Evolutionary conservation across 1,140 invertebrate species (phyloP).

Genomic region (Hylaeus volcanicus): DNA sequence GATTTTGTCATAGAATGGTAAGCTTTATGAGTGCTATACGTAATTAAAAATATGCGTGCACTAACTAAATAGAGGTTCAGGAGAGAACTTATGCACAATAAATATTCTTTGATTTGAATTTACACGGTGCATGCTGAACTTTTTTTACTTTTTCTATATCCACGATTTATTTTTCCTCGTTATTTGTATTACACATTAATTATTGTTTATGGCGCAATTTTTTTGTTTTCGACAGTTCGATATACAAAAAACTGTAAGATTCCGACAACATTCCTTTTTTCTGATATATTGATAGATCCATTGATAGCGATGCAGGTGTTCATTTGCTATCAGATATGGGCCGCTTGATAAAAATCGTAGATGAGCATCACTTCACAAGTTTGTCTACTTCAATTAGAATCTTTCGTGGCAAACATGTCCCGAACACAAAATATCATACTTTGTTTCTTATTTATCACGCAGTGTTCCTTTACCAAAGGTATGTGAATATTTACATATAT

Average conservation of each 20-base stretch:
- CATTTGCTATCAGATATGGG: constrained; percentile 40
- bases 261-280: not conserved
- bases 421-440: not conserved
- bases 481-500: not conserved
- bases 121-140: too few species aligned
- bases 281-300: constrained; percentile 11
- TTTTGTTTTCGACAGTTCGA: not conserved
- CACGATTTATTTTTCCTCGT: too few species aligned
- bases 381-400: not conserved
- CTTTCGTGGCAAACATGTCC: not conserved
- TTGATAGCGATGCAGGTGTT: constrained; percentile 43
- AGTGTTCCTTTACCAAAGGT: not conserved
- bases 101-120: too few species aligned
- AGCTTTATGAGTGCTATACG: constrained; percentile 30
- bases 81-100: too few species aligned
- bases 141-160: too few species aligned
- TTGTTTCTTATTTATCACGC: not conserved
- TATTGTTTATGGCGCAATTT: not conserved
- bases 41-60: not conserved
- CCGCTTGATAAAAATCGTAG: not conserved
- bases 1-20: constrained; percentile 43
- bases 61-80: not conserved
- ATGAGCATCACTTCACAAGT: not conserved
- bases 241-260: not conserved
- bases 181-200: not conserved